These are phyloP conservation scores for Corapipo altera DNA, from an alignment of 2,113 vertebrate genomes.

Conservation along the genomic window DNA sequence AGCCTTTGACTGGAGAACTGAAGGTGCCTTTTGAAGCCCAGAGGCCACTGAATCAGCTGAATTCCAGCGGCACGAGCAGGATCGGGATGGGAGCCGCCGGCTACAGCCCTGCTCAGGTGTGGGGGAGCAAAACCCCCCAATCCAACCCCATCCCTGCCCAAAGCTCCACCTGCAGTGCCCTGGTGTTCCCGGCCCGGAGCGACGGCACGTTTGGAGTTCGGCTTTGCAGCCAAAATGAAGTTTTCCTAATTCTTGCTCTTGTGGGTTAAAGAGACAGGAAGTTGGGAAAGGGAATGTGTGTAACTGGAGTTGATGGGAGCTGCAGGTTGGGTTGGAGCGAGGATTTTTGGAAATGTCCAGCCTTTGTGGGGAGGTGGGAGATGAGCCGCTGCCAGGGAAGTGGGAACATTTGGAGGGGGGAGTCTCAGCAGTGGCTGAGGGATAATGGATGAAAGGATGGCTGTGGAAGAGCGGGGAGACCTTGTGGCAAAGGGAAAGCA, in stretches of 20 bases:
- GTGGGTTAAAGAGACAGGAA: background rate
- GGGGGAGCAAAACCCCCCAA: slow-evolving; percentile 7
- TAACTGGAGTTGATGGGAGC: background rate
- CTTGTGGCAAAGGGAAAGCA: background rate
- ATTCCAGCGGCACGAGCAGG: slow-evolving; percentile 12
- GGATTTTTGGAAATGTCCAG: background rate
- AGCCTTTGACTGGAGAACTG: background rate
- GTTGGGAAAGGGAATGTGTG: fast-evolving
- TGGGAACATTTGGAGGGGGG: background rate
- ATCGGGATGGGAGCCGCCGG: slow-evolving; percentile 1
- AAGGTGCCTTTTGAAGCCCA: background rate
- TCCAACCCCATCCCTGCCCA: background rate
- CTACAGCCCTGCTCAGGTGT: slow-evolving; percentile 39
- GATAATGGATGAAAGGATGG: background rate
- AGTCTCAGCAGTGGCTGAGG: fast-evolving
- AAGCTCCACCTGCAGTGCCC: background rate
- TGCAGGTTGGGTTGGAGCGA: background rate
- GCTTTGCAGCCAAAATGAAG: background rate
- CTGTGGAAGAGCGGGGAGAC: background rate
- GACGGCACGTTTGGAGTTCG: background rate
- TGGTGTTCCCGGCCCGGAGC: background rate
- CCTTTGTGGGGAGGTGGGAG: background rate
- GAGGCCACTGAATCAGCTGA: slow-evolving; percentile 18
- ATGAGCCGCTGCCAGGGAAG: background rate
- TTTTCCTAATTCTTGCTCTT: background rate